Evolutionary conservation across 2,888 invertebrate genomes (phyloP).

Genomic region (Troides oblongomaculatus): DNA sequence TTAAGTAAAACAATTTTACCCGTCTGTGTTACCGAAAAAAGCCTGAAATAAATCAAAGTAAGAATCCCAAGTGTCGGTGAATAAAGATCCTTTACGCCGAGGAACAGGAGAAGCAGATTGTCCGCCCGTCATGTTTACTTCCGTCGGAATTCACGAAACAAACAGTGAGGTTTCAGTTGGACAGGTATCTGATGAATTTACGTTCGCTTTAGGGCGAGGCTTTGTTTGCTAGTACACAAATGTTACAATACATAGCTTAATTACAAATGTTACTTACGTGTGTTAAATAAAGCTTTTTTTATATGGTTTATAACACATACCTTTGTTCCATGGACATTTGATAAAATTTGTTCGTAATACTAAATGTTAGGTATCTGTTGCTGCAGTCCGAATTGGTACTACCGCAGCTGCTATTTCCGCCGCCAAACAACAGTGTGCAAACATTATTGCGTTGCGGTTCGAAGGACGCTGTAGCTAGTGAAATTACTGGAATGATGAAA

Average conservation of each 20-base stretch:
- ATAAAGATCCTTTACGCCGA: neutral
- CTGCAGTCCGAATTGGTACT: no score
- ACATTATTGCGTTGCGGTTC: no score
- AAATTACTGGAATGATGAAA: no score
- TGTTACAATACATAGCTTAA: neutral
- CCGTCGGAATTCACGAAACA: neutral
- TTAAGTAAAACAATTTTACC: no score
- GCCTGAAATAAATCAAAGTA: no score
- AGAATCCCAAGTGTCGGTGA: neutral
- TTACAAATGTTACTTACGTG: neutral
- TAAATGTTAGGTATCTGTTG: no score
- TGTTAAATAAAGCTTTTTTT: neutral
- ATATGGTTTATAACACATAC: no score
- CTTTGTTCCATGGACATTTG: no score
- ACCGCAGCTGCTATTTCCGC: no score
- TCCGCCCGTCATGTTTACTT: neutral
- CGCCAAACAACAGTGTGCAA: no score
- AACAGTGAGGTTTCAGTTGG: slow-evolving; percentile 1
- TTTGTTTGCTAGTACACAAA: neutral
- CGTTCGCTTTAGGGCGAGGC: neutral
- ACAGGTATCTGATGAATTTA: slow-evolving; percentile 1
- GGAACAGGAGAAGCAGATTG: neutral
- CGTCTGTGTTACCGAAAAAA: neutral
- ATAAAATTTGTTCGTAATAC: no score
- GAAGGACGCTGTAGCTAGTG: no score